phyloP scores from a whole-genome alignment of 2,113 vertebrate species.

The Mungos mungo region DNA sequence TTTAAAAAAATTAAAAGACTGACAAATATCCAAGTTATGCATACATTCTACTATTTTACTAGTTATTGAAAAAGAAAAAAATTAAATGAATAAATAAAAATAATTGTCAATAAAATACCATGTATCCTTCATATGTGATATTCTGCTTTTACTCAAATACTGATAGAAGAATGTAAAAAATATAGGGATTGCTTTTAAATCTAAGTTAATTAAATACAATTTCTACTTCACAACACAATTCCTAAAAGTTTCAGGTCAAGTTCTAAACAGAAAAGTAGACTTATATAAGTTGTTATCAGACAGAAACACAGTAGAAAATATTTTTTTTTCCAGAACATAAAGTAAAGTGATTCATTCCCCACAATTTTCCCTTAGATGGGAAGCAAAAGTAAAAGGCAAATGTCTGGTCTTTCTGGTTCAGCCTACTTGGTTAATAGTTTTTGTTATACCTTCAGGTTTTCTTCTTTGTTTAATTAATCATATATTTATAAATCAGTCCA shows the following conservation, averaged over 20 bases:
- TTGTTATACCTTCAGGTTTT: neutral
- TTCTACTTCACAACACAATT: neutral
- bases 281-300: conserved; percentile 50
- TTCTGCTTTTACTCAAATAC: neutral
- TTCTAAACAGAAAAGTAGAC: neutral
- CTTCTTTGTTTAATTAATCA: neutral
- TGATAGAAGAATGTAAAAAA: neutral
- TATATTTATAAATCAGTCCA: neutral
- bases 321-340: neutral
- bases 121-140: neutral
- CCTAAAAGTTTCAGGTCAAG: neutral
- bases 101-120: neutral
- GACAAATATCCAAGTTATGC: neutral
- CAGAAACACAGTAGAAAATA: neutral
- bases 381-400: neutral
- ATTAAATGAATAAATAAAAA: neutral
- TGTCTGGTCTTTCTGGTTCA: neutral
- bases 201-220: neutral
- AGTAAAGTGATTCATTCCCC: neutral
- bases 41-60: neutral
- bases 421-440: neutral
- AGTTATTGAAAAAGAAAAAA: neutral
- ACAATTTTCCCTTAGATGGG: neutral
- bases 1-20: neutral
- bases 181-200: conserved; percentile 1